Conservation (phyloP, 2,888 invertebrate species). For the Drosophila anceps region DNA sequence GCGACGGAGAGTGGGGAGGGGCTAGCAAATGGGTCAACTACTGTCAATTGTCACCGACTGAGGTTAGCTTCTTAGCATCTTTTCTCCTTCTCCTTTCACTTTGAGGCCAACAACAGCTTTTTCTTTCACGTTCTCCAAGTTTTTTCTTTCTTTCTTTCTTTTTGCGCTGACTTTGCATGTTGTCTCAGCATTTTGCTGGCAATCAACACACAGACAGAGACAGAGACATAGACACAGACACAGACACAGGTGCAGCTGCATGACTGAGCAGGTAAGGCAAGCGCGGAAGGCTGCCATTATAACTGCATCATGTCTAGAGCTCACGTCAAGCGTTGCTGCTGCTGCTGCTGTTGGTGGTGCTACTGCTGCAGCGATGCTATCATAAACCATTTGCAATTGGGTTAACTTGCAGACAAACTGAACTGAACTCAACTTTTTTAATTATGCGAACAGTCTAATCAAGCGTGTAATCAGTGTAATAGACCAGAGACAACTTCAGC, state of each 20-base stretch:
- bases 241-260: slow-evolving; percentile 31
- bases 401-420: slow-evolving; percentile 24
- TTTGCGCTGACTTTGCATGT: slow-evolving; percentile 65
- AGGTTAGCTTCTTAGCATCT: slow-evolving; percentile 28
- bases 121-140: slow-evolving; percentile 11
- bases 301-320: slow-evolving; percentile 35
- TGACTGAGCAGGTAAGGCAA: not conserved
- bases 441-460: slow-evolving; percentile 47
- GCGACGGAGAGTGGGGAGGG: not conserved
- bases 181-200: slow-evolving; percentile 26
- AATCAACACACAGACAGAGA: slow-evolving; percentile 19
- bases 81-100: slow-evolving; percentile 24
- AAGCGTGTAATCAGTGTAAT: slow-evolving; percentile 14
- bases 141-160: slow-evolving; percentile 28
- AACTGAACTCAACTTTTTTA: slow-evolving; percentile 60
- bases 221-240: not conserved
- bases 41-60: slow-evolving; percentile 72
- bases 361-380: slow-evolving; percentile 8
- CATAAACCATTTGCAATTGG: slow-evolving; percentile 44
- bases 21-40: slow-evolving; percentile 68
- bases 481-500: slow-evolving; percentile 8
- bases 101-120: slow-evolving; percentile 26
- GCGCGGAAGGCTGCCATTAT: slow-evolving; percentile 32
- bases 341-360: not conserved
- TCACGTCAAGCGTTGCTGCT: slow-evolving; percentile 4